Evolutionary conservation across 2,113 vertebrate genomes (phyloP).

Genomic region (Marmota flaviventris): DNA sequence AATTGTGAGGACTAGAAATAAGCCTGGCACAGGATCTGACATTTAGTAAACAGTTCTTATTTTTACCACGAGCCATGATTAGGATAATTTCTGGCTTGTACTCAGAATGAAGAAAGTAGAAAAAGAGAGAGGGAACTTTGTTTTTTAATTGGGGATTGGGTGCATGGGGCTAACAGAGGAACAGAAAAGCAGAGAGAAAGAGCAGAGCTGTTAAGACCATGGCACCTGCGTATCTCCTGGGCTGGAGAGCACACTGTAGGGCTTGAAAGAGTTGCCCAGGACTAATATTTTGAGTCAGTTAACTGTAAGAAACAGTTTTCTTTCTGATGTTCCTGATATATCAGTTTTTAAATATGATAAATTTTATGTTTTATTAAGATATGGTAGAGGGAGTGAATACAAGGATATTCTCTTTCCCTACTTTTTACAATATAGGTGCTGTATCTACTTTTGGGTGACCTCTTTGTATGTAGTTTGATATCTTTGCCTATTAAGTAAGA

Average conservation of each 20-base stretch:
- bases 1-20: background rate
- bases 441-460: background rate
- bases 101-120: background rate
- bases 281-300: background rate
- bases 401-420: background rate
- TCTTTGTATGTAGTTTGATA: slow-evolving; percentile 21
- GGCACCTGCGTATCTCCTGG: background rate
- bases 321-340: slow-evolving; percentile 6
- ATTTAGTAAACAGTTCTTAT: background rate
- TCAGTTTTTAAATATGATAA: slow-evolving; percentile 11
- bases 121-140: background rate
- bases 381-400: background rate
- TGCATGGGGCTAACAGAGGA: background rate
- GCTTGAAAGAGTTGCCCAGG: background rate
- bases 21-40: background rate
- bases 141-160: background rate
- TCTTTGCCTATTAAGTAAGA: slow-evolving; percentile 19
- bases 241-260: background rate
- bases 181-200: background rate
- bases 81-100: background rate
- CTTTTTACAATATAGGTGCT: background rate
- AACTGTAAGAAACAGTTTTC: background rate
- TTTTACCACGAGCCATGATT: background rate
- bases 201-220: background rate
- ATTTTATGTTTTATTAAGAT: slow-evolving; percentile 35